A percentile compares a stretch with the other conserved stretches of the same genome.
Conservation (phyloP, 2,113 vertebrate genomes). For the Perca schrenkii region DNA sequence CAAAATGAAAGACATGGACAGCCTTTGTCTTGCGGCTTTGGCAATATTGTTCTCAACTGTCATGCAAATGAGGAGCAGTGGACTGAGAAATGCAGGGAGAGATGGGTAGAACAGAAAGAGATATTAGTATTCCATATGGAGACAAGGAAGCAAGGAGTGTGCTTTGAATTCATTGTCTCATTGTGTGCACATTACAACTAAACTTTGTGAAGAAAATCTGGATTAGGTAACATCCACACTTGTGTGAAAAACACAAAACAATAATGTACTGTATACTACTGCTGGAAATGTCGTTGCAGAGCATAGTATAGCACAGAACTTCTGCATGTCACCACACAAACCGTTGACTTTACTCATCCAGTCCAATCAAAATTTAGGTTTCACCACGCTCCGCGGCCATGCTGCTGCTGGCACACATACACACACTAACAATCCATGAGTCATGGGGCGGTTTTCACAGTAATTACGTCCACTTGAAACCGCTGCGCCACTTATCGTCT, state of each 20-base stretch:
- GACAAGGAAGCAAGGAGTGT: neutral
- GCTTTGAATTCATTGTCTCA: neutral
- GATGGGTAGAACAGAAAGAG: slow-evolving; percentile 29
- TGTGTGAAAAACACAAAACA: neutral
- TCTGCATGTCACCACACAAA: slow-evolving; percentile 9
- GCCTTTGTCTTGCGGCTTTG: slow-evolving; percentile 61
- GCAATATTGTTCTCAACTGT: slow-evolving; percentile 67
- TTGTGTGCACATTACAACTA: neutral
- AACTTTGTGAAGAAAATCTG: neutral
- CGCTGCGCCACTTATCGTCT: slow-evolving; percentile 31
- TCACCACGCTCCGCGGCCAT: neutral
- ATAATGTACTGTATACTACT: neutral
- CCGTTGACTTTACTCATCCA: slow-evolving; percentile 33
- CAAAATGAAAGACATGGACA: slow-evolving; percentile 51
- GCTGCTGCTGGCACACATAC: slow-evolving; percentile 26
- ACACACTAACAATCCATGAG: slow-evolving; percentile 37
- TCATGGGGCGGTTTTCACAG: slow-evolving; percentile 52
- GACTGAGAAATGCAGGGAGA: slow-evolving; percentile 43
- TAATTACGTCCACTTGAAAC: slow-evolving; percentile 55
- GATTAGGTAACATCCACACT: neutral
- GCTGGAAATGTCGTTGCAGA: slow-evolving; percentile 2
- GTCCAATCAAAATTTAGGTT: slow-evolving; percentile 38
- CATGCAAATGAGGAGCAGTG: slow-evolving; percentile 72
- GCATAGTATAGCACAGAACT: neutral
- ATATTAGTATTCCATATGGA: slow-evolving; percentile 31